phyloP scores from a whole-genome alignment of 2,888 invertebrate species.

The Ganaspis brasiliensis region DNA sequence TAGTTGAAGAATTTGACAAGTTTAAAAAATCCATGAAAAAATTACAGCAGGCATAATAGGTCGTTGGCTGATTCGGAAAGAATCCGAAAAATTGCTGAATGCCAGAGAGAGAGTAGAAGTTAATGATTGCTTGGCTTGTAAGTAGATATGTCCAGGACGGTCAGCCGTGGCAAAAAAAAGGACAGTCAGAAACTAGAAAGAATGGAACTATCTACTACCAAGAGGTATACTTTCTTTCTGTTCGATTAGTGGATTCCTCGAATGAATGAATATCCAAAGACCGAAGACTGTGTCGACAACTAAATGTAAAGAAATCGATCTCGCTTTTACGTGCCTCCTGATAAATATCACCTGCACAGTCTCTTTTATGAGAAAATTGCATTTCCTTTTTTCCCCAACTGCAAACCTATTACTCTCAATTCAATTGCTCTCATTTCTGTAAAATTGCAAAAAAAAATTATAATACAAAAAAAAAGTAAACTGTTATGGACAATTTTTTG shows the following conservation, averaged over 20 bases:
- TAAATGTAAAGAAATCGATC: constrained; percentile 31
- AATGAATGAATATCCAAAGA: constrained; percentile 17
- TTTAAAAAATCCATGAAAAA: constrained; percentile 32
- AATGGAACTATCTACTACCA: constrained; percentile 38
- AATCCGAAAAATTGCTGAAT: constrained; percentile 45
- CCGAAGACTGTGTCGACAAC: constrained; percentile 19
- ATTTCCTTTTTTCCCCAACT: constrained; percentile 12
- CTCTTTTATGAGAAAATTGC: constrained; percentile 29
- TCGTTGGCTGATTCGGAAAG: constrained; percentile 43
- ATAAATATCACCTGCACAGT: constrained; percentile 26
- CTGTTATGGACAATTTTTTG: neutral
- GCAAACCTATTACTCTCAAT: constrained; percentile 28
- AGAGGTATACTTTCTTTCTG: constrained; percentile 34
- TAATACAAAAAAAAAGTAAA: neutral
- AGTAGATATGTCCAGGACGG: constrained; percentile 37
- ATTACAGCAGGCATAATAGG: constrained; percentile 38
- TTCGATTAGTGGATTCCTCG: constrained; percentile 35
- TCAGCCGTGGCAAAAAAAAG: constrained; percentile 21
- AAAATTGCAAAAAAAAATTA: neutral
- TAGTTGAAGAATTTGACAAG: constrained; percentile 23
- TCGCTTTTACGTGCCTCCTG: constrained; percentile 13
- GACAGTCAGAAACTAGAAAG: constrained; percentile 39
- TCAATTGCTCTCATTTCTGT: neutral
- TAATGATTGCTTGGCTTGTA: constrained; percentile 34
- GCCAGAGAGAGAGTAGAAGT: constrained; percentile 41